Conservation (phyloP, 2,888 invertebrate species). For the Dicranocentrus wangi region DNA sequence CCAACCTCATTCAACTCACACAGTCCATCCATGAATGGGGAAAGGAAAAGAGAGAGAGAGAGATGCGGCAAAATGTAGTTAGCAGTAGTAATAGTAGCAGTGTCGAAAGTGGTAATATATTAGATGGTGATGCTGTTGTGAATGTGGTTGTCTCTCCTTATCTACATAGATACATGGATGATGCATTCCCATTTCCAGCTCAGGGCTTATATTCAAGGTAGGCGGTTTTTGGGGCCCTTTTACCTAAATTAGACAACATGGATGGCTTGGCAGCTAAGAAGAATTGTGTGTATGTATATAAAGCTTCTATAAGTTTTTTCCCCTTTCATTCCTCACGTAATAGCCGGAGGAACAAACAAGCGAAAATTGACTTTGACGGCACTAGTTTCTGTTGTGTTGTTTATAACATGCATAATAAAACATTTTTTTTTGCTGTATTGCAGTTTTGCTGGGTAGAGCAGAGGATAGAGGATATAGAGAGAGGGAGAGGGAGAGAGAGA, state of each 20-base stretch:
- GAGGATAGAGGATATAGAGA: not conserved
- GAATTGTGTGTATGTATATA: not conserved
- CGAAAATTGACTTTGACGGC: conserved; percentile 55
- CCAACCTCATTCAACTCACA: conserved; percentile 4
- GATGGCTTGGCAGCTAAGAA: conserved; percentile 10
- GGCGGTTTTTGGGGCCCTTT: conserved; percentile 13
- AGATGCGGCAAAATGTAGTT: conserved; percentile 38
- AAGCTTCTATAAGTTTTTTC: conserved; percentile 36
- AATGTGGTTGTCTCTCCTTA: not conserved
- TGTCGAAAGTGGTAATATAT: conserved; percentile 22
- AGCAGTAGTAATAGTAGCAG: conserved; percentile 6
- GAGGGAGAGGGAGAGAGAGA: not conserved
- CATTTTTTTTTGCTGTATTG: conserved; percentile 1
- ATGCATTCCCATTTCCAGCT: not conserved
- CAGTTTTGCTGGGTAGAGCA: no score
- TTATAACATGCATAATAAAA: conserved; percentile 59
- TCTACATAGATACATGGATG: no score
- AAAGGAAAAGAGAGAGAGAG: conserved; percentile 13
- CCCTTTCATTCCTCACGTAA: conserved; percentile 48
- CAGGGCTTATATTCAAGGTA: not conserved
- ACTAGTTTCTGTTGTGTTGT: no score
- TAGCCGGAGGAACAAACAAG: conserved; percentile 51
- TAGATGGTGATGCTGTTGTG: not conserved
- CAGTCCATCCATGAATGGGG: not conserved
- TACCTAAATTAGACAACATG: conserved; percentile 42